Evolutionary conservation across 2,113 vertebrate species (phyloP).

Genomic region (Menura novaehollandiae): DNA sequence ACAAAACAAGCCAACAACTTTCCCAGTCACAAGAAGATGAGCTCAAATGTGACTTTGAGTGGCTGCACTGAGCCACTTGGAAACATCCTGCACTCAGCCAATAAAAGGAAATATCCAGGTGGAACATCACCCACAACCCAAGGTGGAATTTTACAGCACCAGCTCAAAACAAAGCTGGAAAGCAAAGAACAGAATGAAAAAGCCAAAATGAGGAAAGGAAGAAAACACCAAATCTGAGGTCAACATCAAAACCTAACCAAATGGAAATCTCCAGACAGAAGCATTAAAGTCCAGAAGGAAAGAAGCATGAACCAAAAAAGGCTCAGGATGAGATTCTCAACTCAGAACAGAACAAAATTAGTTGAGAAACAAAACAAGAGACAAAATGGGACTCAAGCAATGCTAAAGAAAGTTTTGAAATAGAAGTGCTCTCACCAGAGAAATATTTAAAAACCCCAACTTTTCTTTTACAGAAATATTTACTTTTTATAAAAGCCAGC

Average conservation of each 20-base stretch:
- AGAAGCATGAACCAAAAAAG: not conserved
- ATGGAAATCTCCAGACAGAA: not conserved
- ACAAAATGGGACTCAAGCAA: not conserved
- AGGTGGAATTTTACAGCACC: not conserved
- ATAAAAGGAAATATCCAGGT: not conserved
- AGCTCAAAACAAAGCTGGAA: not conserved
- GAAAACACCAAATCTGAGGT: not conserved
- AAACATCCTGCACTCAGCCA: rapidly evolving
- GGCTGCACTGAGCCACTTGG: not conserved
- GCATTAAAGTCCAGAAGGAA: not conserved
- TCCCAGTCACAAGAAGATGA: not conserved
- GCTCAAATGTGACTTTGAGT: not conserved
- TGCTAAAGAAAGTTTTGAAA: not conserved
- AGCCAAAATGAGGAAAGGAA: not conserved
- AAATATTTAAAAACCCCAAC: not conserved
- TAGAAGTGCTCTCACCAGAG: not conserved
- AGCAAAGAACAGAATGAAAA: not conserved
- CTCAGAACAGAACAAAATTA: not conserved
- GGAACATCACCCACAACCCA: not conserved
- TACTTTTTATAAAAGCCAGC: not conserved
- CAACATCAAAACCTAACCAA: not conserved
- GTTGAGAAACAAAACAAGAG: not conserved
- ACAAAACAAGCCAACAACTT: not conserved
- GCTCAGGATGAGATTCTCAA: not conserved
- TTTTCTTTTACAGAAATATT: not conserved